These are phyloP conservation scores for Allacma fusca DNA, from an alignment of 2,888 invertebrate genomes.

Conservation along the genomic window DNA sequence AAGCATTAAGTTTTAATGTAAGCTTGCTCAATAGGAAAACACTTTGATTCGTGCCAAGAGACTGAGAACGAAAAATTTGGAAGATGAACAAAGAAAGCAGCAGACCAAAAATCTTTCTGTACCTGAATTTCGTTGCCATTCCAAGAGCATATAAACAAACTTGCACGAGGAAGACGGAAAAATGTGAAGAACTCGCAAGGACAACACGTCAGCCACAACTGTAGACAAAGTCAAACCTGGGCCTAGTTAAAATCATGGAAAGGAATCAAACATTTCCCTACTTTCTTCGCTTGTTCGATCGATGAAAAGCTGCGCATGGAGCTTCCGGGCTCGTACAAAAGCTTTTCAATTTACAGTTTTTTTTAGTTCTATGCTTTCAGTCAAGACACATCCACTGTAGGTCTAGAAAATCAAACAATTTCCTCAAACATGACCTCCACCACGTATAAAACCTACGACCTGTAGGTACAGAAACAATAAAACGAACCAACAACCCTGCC, in stretches of 20 bases:
- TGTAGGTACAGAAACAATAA: no score
- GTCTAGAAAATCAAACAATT: no score
- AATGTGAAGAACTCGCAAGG: not conserved
- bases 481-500: no score
- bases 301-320: conserved; percentile 16
- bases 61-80: no score
- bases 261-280: not conserved
- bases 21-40: no score
- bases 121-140: conserved; percentile 7
- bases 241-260: not conserved
- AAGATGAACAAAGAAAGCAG: not conserved
- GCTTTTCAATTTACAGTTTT: not conserved
- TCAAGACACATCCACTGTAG: no score
- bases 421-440: no score
- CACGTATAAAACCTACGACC: no score
- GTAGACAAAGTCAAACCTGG: not conserved
- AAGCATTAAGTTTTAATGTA: no score
- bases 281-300: not conserved
- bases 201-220: not conserved
- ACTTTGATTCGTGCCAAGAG: no score
- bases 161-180: not conserved
- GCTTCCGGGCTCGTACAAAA: not conserved
- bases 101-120: not conserved
- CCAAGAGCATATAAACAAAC: not conserved
- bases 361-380: not conserved